Evolutionary conservation across 1,140 invertebrate species (phyloP).

Genomic region (Macrosteles quadrilineatus): DNA sequence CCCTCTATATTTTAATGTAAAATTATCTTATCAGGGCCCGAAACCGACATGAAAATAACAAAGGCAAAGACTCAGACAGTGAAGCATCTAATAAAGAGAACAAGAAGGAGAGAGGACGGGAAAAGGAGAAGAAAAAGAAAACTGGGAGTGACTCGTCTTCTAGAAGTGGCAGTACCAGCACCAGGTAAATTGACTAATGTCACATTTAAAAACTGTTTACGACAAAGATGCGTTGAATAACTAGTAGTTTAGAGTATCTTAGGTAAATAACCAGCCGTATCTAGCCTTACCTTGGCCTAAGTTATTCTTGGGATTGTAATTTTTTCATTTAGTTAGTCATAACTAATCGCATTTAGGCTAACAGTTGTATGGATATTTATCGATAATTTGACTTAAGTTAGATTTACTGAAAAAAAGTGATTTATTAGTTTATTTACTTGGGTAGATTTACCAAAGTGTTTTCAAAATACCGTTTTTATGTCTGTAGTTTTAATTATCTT

Average conservation of each 20-base stretch:
- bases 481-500: too few species aligned
- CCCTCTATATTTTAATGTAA: too few species aligned
- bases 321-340: too few species aligned
- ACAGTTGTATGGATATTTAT: too few species aligned
- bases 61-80: conserved; percentile 39
- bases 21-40: conserved; percentile 35
- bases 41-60: conserved; percentile 27
- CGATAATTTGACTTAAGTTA: too few species aligned
- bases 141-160: conserved; percentile 38
- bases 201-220: background rate
- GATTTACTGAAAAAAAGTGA: too few species aligned
- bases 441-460: too few species aligned
- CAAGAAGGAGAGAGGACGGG: conserved; percentile 41
- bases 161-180: conserved; percentile 35
- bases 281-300: background rate
- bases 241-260: too few species aligned
- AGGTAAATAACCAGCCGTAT: background rate
- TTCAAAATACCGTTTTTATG: too few species aligned
- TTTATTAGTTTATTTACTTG: too few species aligned
- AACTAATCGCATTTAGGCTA: too few species aligned
- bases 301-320: background rate
- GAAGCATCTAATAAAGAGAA: conserved; percentile 44
- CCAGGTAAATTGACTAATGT: conserved; percentile 26
- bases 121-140: conserved; percentile 44
- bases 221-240: too few species aligned